These are phyloP conservation scores for Stegana nigrithorax DNA, from an alignment of 2,888 invertebrate species.

Conservation along the genomic window DNA sequence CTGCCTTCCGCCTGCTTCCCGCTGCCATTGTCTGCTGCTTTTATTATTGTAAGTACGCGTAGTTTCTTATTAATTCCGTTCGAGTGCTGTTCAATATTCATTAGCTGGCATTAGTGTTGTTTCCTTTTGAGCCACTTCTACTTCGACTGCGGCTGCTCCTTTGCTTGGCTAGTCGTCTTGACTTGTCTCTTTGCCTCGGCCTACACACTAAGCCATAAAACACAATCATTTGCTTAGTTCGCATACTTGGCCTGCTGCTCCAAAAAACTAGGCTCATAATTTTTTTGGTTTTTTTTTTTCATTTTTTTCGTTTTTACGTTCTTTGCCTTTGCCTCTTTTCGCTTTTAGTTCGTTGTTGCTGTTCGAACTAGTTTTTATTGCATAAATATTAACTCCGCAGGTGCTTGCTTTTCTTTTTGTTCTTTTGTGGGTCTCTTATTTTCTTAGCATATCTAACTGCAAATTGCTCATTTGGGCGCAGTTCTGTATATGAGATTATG, in stretches of 20 bases:
- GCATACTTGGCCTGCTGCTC: too few relatives aligned
- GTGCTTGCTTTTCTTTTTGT: not conserved
- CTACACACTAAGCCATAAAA: not conserved
- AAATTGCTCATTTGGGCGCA: conserved; percentile 22
- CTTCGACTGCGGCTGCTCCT: not conserved
- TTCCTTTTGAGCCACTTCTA: conserved; percentile 35
- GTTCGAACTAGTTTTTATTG: conserved; percentile 12
- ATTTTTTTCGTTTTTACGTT: not conserved
- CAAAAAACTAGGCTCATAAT: too few relatives aligned
- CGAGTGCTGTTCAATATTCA: conserved; percentile 56
- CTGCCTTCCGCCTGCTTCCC: too few relatives aligned
- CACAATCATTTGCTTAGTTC: not conserved
- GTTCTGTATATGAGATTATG: not conserved
- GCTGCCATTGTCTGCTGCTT: too few relatives aligned
- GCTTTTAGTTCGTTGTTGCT: not conserved
- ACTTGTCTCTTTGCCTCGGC: not conserved
- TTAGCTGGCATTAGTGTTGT: conserved; percentile 61
- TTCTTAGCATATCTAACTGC: not conserved
- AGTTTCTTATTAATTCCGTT: conserved; percentile 43
- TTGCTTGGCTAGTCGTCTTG: too few relatives aligned
- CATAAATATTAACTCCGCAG: conserved; percentile 8
- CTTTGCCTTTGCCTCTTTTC: too few relatives aligned
- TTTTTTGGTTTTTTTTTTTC: too few relatives aligned
- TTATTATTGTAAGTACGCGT: conserved; percentile 46
- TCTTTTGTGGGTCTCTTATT: not conserved